Conservation (phyloP, 2,888 invertebrate genomes). For the Sarcophaga rosellei region DNA sequence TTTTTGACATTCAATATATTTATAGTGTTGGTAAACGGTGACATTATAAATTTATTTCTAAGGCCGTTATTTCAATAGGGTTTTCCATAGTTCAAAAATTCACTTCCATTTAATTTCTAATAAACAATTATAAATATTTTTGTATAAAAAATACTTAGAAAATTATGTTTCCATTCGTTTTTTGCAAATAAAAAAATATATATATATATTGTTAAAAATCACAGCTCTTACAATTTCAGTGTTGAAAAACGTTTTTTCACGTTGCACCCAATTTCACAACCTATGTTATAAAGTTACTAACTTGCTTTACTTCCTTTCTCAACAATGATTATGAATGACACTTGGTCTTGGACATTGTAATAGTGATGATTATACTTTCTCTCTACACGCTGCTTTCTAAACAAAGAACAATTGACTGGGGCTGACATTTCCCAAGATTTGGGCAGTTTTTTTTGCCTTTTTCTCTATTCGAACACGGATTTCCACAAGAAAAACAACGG, state of each 20-base stretch:
- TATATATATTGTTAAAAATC: too few relatives aligned
- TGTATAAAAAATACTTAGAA: too few relatives aligned
- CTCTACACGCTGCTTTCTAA: neutral
- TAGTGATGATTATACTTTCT: neutral
- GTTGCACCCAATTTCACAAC: neutral
- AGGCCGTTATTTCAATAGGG: too few relatives aligned
- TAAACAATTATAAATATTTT: too few relatives aligned
- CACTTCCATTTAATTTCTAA: too few relatives aligned
- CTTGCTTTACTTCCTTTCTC: conserved; percentile 5
- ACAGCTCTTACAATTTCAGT: neutral
- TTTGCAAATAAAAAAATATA: too few relatives aligned
- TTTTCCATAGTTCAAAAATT: too few relatives aligned
- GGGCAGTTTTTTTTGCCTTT: neutral
- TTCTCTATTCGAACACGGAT: neutral
- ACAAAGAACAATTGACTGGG: conserved; percentile 1
- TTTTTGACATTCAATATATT: neutral
- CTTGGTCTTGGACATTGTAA: neutral
- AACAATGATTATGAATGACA: conserved; percentile 1
- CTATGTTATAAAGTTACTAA: neutral
- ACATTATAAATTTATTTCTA: too few relatives aligned
- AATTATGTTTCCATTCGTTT: too few relatives aligned
- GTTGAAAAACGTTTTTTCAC: neutral
- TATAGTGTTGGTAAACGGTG: conserved; percentile 20
- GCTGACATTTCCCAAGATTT: neutral
- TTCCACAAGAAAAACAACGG: conserved; percentile 9